Base-by-base conservation (phyloP, 92 coral and sea anemone genomes). In the Paramuricea clavata region DNA sequence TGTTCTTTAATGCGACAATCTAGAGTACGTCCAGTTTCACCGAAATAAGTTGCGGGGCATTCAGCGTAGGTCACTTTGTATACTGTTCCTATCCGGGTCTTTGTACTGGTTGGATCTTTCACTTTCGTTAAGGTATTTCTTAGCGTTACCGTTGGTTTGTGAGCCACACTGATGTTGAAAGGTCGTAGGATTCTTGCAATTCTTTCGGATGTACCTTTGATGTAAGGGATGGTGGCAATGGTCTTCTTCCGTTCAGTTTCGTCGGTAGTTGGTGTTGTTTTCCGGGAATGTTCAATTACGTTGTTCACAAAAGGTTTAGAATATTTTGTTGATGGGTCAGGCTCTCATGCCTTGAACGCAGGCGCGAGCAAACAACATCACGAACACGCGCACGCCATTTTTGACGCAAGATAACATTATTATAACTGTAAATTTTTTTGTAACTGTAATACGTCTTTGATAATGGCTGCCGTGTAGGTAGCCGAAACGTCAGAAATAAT, bases 11-110 rank as follows among this genome's bases (percentile, higher is more conserved):
- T 78, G 43, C 87, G 43, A 22, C 79, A 65, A 49, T 31, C 28
- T 44, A 83, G 52, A 27, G 25, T 83, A 64, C 87, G 67, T 21
- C 70, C 87, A 47, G 87, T 83, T 25, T 83, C 80, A 19, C 86
- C 86, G 32, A 69, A 64, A 76, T 83, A 83, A 15, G 86, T 83
- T n/a, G n/a, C n/a, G n/a, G n/a, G 44, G 87, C 87, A 83, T 78
- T 83, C 87, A 42, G 68, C 67, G 70, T 80, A 83, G 67, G 64
- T n/a, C 34, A 83, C 68, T 52, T 61, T 83, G 64, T 83, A 83
- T 12, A 69, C 87, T 8, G 87, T 69, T 69, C 87, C 80, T 61
- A 64, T 78, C 43, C 87, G 39, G 52, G 34, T 49, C 41, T 83
- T 32, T 23, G 80, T 59, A 33, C 61, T 74, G 86, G 61, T 74